Conservation (phyloP, 2,113 vertebrate genomes). For the Scopus umbretta region DNA sequence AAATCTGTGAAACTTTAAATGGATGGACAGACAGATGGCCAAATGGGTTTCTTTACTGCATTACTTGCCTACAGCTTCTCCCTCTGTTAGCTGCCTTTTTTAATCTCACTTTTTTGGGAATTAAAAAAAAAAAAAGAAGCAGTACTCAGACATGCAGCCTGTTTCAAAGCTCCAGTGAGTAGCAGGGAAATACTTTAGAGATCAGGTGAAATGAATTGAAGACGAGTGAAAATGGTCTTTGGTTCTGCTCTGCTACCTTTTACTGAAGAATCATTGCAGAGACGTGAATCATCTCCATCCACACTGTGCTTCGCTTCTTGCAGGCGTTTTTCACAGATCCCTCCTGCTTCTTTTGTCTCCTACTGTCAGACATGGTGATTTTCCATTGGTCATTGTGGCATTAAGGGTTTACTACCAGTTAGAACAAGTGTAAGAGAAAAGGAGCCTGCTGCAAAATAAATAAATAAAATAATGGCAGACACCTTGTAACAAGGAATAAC, state of each 20-base stretch:
- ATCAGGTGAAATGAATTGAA: slow-evolving; percentile 60
- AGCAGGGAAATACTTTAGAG: slow-evolving; percentile 27
- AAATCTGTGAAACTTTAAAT: neutral
- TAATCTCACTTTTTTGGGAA: neutral
- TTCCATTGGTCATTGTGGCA: neutral
- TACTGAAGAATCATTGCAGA: slow-evolving; percentile 53
- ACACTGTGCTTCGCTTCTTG: neutral
- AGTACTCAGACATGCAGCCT: neutral
- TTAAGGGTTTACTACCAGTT: neutral
- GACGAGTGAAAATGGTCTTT: slow-evolving; percentile 52
- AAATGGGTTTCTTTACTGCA: neutral
- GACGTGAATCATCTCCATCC: slow-evolving; percentile 35
- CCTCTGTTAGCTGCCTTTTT: neutral
- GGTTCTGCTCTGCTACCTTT: slow-evolving; percentile 63
- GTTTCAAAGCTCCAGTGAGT: slow-evolving; percentile 10
- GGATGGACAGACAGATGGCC: neutral
- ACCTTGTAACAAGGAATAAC: neutral
- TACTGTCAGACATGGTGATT: neutral
- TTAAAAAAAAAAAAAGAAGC: neutral
- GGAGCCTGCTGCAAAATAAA: neutral
- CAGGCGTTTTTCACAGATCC: slow-evolving; percentile 48
- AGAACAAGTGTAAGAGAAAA: neutral
- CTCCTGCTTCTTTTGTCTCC: slow-evolving; percentile 25
- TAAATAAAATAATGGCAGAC: neutral
- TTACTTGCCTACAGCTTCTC: neutral